Base-by-base conservation (phyloP, 2,888 invertebrate genomes). In the Willowsia nigromaculata region DNA sequence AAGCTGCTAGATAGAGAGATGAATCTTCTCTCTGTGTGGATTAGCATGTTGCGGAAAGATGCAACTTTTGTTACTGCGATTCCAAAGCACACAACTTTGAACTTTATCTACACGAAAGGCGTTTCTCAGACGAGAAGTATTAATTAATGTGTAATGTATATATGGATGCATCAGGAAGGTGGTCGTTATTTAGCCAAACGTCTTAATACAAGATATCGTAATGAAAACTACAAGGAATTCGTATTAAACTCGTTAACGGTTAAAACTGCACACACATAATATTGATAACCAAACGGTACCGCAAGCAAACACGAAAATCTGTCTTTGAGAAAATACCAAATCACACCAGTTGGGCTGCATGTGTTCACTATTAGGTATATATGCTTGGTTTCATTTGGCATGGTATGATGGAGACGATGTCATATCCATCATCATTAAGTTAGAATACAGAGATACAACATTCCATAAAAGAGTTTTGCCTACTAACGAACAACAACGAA, bases 381-480 rank as follows among this genome's bases (percentile, higher is more conserved):
- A 84, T 84, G 84, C 84, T 68, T 84, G 84, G 84, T 74, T 84
- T 84, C 84, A 50, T 84, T 74, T 84, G 18, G 80, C 40, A 59
- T 74, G 84, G 30, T 76, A 81, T 25, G 59, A 50, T 88, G 88
- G 83, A 81, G 87, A 88, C 82, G 74, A 78, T 88, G 88, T 88
- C 88, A 88, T 83, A 88, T 88, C 88, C 83, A 88, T 88, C 88
- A 88, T 88, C 88, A 88, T 88, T 88, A 88, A 71, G 43, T 22
- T 47, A 81, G 74, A 30, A 81, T 87, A 56, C 56, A 27, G 62
- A 27, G 62, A 74, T 82, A 74, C 74, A 87, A 47, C 74, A 62
- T 74, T 56, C 37, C 56, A 59, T 80, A 86, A 68, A 86, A 80
- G 22, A 71, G 68, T 62, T 15, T 62, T 27, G 62, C 27, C 13